Evolutionary conservation across 2,888 invertebrate species (phyloP).

Genomic region (Tortrix viridana): DNA sequence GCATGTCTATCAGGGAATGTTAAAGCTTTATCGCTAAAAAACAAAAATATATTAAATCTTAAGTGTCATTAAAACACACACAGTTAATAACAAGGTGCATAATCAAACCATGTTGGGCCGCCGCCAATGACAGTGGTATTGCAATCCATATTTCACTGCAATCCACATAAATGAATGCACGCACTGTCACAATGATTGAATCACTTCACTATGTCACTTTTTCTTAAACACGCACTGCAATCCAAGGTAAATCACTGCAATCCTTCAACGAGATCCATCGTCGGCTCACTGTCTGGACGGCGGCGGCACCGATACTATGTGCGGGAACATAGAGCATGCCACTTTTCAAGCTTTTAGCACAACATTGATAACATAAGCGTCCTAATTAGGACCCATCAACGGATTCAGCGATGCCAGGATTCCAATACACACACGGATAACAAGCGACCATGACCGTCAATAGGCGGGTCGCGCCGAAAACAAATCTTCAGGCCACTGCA

Average conservation of each 20-base stretch:
- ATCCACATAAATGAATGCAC: constrained; percentile 57
- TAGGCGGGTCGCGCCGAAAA: constrained; percentile 37
- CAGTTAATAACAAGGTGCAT: constrained; percentile 74
- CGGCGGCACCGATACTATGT: constrained; percentile 69
- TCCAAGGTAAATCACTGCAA: constrained; percentile 80
- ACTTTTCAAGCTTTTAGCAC: constrained; percentile 48
- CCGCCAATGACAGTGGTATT: constrained; percentile 72
- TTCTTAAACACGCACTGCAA: constrained; percentile 77
- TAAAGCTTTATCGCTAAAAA: too few species aligned
- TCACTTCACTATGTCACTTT: constrained; percentile 75
- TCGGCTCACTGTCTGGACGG: constrained; percentile 63
- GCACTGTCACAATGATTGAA: constrained; percentile 65
- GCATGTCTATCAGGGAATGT: too few species aligned
- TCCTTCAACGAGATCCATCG: constrained; percentile 62
- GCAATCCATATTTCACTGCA: constrained; percentile 40
- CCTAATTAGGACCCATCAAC: constrained; percentile 20
- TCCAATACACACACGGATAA: constrained; percentile 39
- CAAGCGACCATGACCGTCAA: constrained; percentile 49
- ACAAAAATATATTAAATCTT: constrained; percentile 7
- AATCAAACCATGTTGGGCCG: constrained; percentile 66
- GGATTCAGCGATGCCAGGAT: constrained; percentile 32
- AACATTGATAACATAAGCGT: constrained; percentile 52
- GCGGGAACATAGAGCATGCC: constrained; percentile 63
- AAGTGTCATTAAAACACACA: constrained; percentile 50
- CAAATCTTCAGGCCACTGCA: constrained; percentile 20